Base-by-base conservation (phyloP, 2,888 invertebrate genomes). In the Hydroisotoma schaefferi region DNA sequence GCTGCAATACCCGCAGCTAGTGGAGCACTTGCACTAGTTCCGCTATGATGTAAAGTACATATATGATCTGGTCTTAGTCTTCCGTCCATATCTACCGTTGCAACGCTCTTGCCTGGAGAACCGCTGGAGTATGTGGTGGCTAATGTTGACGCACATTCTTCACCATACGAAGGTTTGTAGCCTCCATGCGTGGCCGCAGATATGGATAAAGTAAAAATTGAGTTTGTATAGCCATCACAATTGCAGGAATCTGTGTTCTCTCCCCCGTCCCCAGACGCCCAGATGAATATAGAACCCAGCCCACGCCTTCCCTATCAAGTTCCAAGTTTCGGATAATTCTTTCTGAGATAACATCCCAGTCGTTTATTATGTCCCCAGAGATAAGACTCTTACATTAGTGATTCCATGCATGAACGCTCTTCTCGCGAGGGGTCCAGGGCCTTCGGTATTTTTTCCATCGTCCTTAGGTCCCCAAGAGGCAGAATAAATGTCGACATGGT, bases 161-260 rank as follows among this genome's bases (percentile, higher is more conserved):
- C 99, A 73, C 98, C 82, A 77, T 99, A 99, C 99, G 99, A 99
- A 0, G 98, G 98, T 77, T 95, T 94, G 75, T 86, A 90, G 79
- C 94, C 94, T 75, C 91, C 90, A 81, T 99, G 94, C 0, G 98
- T 97, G 18, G 97, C 97, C 77, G 95, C 95, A 48, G 95, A 95
- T 75, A 99, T 97, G 65, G 97, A 95, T 57, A 99, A 81, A 0
- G 99, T 99, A 78, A 97, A 99, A 76, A 99, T 97, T 76, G 94
- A 94, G 78, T 98, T 99, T 25, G 98, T 98, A 79, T 99, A 99
- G 51, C 99, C 99, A 78, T 99, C 99, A 80, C 98, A 98, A 77
- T 98, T 98, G 78, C 99, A 99, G 2, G 94, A 94, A 77, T 99
- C 99, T 12, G 89, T 89, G 76, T 93, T 90, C 62, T 92, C 84